Conservation (phyloP, 2,888 invertebrate species). For the Prosopocoilus inquinatus region DNA sequence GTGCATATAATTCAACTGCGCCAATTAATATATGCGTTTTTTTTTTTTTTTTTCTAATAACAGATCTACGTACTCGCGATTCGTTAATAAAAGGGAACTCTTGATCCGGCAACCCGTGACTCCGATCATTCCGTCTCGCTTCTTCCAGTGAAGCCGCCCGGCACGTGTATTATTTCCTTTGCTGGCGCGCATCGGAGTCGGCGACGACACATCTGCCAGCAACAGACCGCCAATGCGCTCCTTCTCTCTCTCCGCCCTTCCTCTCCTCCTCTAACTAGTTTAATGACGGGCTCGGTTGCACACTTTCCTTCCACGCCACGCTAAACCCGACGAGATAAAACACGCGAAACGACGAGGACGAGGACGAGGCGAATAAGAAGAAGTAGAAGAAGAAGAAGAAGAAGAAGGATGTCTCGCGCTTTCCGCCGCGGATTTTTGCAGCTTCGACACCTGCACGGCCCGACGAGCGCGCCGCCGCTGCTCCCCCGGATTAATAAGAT, state of each 20-base stretch:
- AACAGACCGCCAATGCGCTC: constrained; percentile 3
- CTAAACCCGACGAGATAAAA: constrained; percentile 16
- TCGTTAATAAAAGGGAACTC: background rate
- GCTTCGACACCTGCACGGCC: background rate
- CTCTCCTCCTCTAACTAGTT: constrained; percentile 7
- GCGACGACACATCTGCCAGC: constrained; percentile 12
- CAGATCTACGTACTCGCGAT: background rate
- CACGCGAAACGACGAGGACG: constrained; percentile 18
- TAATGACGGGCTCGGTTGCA: constrained; percentile 8
- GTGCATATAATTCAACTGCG: no score
- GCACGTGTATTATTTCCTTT: constrained; percentile 1
- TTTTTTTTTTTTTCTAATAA: background rate
- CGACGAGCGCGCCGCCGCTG: background rate
- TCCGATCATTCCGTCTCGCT: background rate
- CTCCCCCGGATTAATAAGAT: background rate
- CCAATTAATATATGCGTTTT: no score
- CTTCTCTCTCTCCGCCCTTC: background rate
- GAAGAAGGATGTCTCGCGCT: no score
- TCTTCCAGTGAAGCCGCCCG: background rate
- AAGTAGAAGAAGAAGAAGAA: no score
- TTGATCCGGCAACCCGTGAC: constrained; percentile 3
- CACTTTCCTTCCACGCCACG: constrained; percentile 5
- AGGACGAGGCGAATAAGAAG: constrained; percentile 8
- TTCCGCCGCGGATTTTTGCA: background rate
- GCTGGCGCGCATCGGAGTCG: background rate